Base-by-base conservation (phyloP, 2,113 vertebrate species). In the Fulica atra region DNA sequence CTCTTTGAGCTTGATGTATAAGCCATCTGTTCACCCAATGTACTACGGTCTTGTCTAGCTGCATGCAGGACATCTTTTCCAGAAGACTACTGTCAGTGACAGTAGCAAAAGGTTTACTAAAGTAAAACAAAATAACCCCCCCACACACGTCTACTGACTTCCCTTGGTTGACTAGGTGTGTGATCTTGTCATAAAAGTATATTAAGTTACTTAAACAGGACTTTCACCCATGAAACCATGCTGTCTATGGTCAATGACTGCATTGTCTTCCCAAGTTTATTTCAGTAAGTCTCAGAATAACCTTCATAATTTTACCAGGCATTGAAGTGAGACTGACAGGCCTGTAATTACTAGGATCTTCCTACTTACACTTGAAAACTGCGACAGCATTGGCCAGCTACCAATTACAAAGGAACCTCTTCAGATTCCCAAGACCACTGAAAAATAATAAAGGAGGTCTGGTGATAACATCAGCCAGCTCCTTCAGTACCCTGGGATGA, bases 401-500 rank as follows among this genome's bases (percentile, higher is more conserved):
- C 25, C 16, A 69, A 63, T 44, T 44, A 3, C 4, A 17, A 46
- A 21, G 8, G 38, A 12, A 82, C 28, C 17, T 60, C 64, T 82
- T 28, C 24, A 82, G 46, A 29, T 54, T 69, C 46, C 28, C 10
- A 40, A 54, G 10, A 54, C 8, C 2, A 2, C 25, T 48, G 54
- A 54, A 59, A 76, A 77, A 40, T 40, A 56, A 48, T 2, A 10
- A 35, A 38, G 40, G 18, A 66, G 13, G 4, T 56, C 25, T 1
- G 2, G 4, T 5, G 13, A 24, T 40, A 61, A 25, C 9, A 40
- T 21, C 2, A 2, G 5, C 14, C 19, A 61, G 19, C 6, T 40
- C 33, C 79, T 65, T n/a, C 28, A 51, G 33, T 51, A 36, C 6
- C 10, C 14, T 74, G 25, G 16, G 8, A 42, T 28, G 40, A 63